phyloP scores from a whole-genome alignment of 2,113 vertebrate genomes.

The Eulacestoma nigropectus region DNA sequence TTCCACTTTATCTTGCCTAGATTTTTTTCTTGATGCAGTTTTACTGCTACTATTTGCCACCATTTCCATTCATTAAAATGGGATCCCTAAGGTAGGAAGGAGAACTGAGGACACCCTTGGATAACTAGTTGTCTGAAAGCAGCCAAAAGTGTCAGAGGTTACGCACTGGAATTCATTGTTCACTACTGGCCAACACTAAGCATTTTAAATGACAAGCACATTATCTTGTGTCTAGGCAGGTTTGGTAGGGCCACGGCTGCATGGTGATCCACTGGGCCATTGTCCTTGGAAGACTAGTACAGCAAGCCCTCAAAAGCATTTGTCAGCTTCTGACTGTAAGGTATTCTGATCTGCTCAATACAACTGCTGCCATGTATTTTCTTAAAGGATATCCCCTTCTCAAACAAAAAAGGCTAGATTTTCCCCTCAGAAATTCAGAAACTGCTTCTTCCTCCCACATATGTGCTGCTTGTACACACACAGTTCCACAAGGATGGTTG shows the following conservation, averaged over 20 bases:
- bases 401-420: neutral
- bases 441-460: neutral
- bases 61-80: neutral
- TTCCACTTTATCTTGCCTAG: neutral
- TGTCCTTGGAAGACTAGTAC: neutral
- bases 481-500: neutral
- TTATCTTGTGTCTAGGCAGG: neutral
- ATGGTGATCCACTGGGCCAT: neutral
- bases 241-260: neutral
- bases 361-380: neutral
- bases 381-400: neutral
- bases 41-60: neutral
- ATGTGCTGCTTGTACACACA: neutral
- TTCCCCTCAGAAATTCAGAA: neutral
- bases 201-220: neutral
- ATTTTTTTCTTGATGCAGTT: neutral
- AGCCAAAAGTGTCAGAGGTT: neutral
- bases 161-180: neutral
- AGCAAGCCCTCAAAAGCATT: neutral
- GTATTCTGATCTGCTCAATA: neutral
- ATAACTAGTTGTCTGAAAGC: neutral
- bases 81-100: neutral
- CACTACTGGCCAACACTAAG: neutral
- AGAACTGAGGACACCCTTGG: neutral
- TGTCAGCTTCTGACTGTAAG: neutral